Evolutionary conservation across 2,113 vertebrate genomes (phyloP), one percentile per base, ranked within the genome.

Genomic region (Bos indicus): DNA sequence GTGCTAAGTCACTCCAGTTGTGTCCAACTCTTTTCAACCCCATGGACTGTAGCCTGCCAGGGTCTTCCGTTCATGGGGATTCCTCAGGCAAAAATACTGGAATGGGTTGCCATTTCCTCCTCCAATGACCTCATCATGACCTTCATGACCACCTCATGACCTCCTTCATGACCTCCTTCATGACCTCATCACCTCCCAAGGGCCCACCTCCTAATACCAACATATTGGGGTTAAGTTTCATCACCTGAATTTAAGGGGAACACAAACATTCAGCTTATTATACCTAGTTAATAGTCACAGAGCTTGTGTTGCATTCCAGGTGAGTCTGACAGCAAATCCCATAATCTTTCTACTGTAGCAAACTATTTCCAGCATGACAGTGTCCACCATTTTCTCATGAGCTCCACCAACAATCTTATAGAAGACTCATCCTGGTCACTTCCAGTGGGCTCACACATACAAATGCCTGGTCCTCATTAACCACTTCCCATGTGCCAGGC

Each of bases 351-450:
- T 36, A 3, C 17, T 8, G 3, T 6, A 21, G 21, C 30, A 43
- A n/a, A 14, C 7, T 14, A 7, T n/a, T 25, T n/a, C 77, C 40
- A 40, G 56, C 19, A 15, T 33, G 1, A 7, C 0, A 6, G 3
- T 17, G 6, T 36, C 51, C 33, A 56, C 46, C 43, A 2, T 36
- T 33, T 40, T 78, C 19, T 30, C n/a, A 14, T 1, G 7, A 78
- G n/a, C 51, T 62, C 40, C 3, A 26, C 10, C n/a, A 15, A 2
- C 2, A 40, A 2, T 10, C 6, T 36, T 7, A 16, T 3, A 48
- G 25, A 33, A 78, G 57, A 64, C 23, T 33, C 2, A 26, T 7
- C 25, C 40, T 15, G 1, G 14, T 36, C 23, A 14, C 84, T 2
- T 43, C 28, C 21, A 36, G 43, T 25, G 3, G 62, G 59, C 28